phyloP scores from a whole-genome alignment of 2,797 vertebrate species.

The Coilia nasus region DNA sequence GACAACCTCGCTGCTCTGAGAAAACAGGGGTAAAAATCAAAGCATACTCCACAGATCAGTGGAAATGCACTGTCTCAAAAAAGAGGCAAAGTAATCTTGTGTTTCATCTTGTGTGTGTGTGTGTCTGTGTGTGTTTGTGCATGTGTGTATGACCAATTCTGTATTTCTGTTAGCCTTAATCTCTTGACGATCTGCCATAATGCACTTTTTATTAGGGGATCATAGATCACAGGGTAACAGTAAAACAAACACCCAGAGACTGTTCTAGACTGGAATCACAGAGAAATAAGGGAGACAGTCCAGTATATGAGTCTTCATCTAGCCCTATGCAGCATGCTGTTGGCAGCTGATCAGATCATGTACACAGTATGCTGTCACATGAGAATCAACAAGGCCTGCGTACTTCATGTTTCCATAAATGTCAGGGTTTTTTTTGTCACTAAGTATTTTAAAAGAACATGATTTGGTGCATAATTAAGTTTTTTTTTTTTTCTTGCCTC shows the following conservation, averaged over 20 bases:
- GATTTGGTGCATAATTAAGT: too few relatives aligned
- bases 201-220: slow-evolving; percentile 20
- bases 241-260: not conserved
- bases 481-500: too few relatives aligned
- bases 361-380: not conserved
- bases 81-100: not conserved
- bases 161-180: not conserved
- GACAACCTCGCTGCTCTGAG: not conserved
- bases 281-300: not conserved
- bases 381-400: too few relatives aligned
- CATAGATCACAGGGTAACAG: not conserved
- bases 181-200: slow-evolving; percentile 26
- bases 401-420: too few relatives aligned
- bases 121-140: not conserved
- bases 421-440: too few relatives aligned
- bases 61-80: not conserved
- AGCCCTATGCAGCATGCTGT: not conserved
- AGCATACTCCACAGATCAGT: slow-evolving; percentile 1
- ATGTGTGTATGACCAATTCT: not conserved
- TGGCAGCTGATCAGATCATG: not conserved
- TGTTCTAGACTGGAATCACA: not conserved
- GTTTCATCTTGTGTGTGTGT: not conserved
- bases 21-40: slow-evolving; percentile 7
- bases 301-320: not conserved
- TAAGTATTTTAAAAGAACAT: too few relatives aligned